These are phyloP conservation scores for Frankliniella fusca DNA, from an alignment of 2,888 invertebrate genomes.

Conservation along the genomic window DNA sequence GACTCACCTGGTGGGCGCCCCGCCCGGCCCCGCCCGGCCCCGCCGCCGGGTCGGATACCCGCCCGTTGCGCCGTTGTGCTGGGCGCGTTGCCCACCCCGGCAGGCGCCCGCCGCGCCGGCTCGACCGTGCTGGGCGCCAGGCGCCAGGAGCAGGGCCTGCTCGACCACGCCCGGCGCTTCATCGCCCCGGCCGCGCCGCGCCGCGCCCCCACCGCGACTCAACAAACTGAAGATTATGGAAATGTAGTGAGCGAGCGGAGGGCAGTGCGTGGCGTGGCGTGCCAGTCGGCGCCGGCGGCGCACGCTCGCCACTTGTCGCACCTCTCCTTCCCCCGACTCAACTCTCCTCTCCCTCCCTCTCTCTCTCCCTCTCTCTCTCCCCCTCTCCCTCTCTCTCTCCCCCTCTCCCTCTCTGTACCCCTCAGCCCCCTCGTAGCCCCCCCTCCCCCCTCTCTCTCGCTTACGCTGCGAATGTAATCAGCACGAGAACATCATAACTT, in stretches of 20 bases:
- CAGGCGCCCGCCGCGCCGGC: neutral
- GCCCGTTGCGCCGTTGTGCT: neutral
- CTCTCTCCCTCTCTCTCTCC: neutral
- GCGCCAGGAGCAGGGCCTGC: neutral
- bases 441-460: neutral
- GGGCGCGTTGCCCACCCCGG: neutral
- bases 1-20: no score
- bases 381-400: neutral
- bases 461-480: conserved; percentile 1
- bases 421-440: neutral
- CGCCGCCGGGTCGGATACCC: neutral
- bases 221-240: conserved; percentile 25
- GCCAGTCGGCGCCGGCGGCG: neutral
- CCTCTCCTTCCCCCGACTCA: neutral
- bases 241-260: conserved; percentile 12
- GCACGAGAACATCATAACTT: conserved; percentile 26
- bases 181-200: neutral
- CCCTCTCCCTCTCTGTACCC: neutral
- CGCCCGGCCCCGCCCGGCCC: no score
- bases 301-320: neutral
- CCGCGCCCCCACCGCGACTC: neutral
- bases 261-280: neutral
- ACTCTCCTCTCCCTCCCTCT: neutral
- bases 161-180: neutral
- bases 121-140: neutral